Base-by-base conservation (phyloP, 2,113 vertebrate species). In the Madoqua kirkii region DNA sequence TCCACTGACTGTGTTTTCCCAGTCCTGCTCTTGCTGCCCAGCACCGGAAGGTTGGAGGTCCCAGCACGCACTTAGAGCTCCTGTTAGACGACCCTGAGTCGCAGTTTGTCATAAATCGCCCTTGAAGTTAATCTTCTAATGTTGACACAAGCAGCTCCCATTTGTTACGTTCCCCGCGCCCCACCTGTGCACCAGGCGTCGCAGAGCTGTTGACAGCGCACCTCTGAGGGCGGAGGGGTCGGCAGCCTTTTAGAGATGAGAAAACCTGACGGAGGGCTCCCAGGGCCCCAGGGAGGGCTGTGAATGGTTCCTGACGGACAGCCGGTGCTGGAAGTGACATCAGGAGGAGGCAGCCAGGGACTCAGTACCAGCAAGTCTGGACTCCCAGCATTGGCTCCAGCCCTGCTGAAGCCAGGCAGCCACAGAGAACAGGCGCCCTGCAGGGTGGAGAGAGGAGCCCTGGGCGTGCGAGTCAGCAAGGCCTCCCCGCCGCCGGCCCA, bases 401-500 rank as follows among this genome's bases (percentile, higher is more conserved):
- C 48, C 4, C 33, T 45, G 52, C 55, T 1, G 40, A 84, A 59
- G 9, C n/a, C 59, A 9, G 4, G 25, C 2, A 7, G 21, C 25
- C 15, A 1, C 0, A 0, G 33, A 9, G 59, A 7, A 14, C 21
- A 33, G 10, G 21, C 0, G 1, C 7, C 2, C 12, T 0, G 1
- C 48, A 43, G 36, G 84, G 16, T 0, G 3, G 16, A n/a, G 43
- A 50, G 52, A 14, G 36, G 40, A 5, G 10, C 14, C 2, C 0
- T 12, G 14, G 1, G 45, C 17, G 19, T 6, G 12, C 0, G 8
- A 17, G 64, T 52, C 23, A 9, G 23, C 12, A 4, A 25, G 17
- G 43, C 17, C 4, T 13, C 0, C 0, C 36, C 8, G 0, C 33
- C 0, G 0, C 3, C 0, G 7, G 29, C 9, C 48, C n/a, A 9